phyloP scores from a whole-genome alignment of 2,888 invertebrate species.

The Brachyptera risi region DNA sequence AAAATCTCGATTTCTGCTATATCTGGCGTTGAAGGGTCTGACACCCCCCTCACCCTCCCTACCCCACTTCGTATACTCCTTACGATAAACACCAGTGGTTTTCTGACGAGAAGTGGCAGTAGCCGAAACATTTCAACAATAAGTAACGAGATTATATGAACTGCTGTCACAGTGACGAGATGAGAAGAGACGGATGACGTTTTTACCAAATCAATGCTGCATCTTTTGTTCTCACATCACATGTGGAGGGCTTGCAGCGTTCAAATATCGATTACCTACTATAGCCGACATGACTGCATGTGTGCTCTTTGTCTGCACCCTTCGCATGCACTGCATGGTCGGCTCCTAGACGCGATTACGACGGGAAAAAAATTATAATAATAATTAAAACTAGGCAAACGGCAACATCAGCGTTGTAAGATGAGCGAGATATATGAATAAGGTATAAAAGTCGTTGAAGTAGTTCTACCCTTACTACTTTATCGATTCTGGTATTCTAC shows the following conservation, averaged over 20 bases:
- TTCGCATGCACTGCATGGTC: too few species aligned
- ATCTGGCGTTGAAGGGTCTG: too few species aligned
- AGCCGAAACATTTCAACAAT: not conserved
- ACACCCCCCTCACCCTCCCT: not conserved
- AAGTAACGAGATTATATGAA: not conserved
- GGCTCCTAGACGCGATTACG: too few species aligned
- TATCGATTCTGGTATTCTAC: too few species aligned
- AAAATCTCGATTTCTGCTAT: too few species aligned
- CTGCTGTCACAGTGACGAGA: not conserved
- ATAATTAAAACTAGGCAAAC: too few species aligned
- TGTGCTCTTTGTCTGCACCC: not conserved
- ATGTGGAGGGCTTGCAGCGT: not conserved
- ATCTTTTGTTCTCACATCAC: not conserved
- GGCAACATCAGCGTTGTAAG: too few species aligned
- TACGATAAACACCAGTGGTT: not conserved
- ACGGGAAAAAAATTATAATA: too few species aligned
- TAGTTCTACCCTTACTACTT: too few species aligned
- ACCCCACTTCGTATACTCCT: not conserved
- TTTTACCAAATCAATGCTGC: not conserved
- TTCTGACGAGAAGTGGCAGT: not conserved
- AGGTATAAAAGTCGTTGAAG: too few species aligned
- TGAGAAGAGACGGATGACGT: not conserved
- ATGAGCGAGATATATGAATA: too few species aligned
- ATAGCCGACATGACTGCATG: not conserved
- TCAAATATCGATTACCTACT: slow-evolving; percentile 4